Evolutionary conservation across 2,888 invertebrate species (phyloP), one percentile per base, ranked within the genome.

Genomic region (Homarus gammarus): DNA sequence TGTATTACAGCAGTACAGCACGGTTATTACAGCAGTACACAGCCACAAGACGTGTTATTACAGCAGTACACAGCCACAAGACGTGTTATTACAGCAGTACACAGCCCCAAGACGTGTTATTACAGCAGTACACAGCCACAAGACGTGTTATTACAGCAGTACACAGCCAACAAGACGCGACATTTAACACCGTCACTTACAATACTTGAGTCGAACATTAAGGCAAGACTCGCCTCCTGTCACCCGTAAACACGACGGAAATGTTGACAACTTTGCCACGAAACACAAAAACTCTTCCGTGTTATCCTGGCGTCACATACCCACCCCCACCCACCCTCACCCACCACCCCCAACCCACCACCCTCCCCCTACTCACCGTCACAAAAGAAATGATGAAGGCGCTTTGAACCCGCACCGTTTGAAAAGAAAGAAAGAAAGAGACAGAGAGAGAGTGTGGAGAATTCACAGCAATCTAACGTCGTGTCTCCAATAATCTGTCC

Each of bases 401-500:
- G 38, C 73, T 73, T 73, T 75, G 84, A 84, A 84, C 40, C 84
- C 64, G 56, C 75, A 44, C 56, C 75, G 27, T 18, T 31, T 22
- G 44, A 83, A 70, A 51, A 83, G 49, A 72, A 70, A 84, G 56
- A 81, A 87, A 73, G 73, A 83, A 83, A 81, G 61, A 81, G 38
- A 40, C 10, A 40, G n/a, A 61, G 27, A 64, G 40, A 82, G 68
- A 87, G 56, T 31, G 77, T 12, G 61, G 51, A 77, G 77, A 73
- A 88, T 87, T 81, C 79, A 44, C 79, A 72, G 68, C 87, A 87
- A 86, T 86, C 85, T 85, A 86, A 70, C 56, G 86, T 70, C 31
- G 78, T 51, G 70, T 78, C 79, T 79, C 73, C 56, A 90, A 90
- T 90, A 90, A 90, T 87, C 84, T 84, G 89, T 70, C 79, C 78